These are phyloP conservation scores for Epinephelus cyanopodus DNA, from an alignment of 2,113 vertebrate species.

Conservation along the genomic window DNA sequence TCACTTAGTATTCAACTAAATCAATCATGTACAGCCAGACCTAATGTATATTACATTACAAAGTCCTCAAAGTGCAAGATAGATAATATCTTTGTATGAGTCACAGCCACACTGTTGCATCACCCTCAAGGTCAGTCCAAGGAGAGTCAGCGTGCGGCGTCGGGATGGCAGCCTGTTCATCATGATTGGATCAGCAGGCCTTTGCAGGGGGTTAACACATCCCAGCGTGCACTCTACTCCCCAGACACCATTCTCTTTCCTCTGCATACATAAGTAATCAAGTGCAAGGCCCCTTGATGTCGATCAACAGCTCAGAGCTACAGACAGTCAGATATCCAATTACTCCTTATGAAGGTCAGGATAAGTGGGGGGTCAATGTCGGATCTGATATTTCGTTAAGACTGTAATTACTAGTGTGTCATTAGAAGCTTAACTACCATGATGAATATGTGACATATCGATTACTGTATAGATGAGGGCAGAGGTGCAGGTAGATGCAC, in stretches of 20 bases:
- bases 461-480: conserved; percentile 32
- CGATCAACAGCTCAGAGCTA: conserved; percentile 55
- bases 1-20: conserved; percentile 38
- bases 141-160: conserved; percentile 33
- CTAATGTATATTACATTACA: conserved; percentile 33
- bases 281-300: conserved; percentile 66
- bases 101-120: conserved; percentile 18
- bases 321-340: conserved; percentile 58
- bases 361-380: conserved; percentile 54
- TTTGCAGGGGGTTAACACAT: conserved; percentile 74
- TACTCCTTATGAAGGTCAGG: conserved; percentile 67
- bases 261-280: conserved; percentile 77
- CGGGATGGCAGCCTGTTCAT: conserved; percentile 55
- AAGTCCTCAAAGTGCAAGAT: conserved; percentile 24
- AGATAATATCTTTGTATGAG: conserved; percentile 36
- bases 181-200: conserved; percentile 71
- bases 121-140: conserved; percentile 62
- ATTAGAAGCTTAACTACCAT: conserved; percentile 44
- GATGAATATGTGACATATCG: conserved; percentile 47
- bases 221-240: conserved; percentile 70
- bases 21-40: conserved; percentile 18
- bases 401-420: conserved; percentile 46
- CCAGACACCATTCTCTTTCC: conserved; percentile 63
- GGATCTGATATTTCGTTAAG: conserved; percentile 49
- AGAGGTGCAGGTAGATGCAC: conserved; percentile 15